These are phyloP conservation scores for Myotis davidii DNA, from an alignment of 2,113 vertebrate genomes.

Conservation along the genomic window DNA sequence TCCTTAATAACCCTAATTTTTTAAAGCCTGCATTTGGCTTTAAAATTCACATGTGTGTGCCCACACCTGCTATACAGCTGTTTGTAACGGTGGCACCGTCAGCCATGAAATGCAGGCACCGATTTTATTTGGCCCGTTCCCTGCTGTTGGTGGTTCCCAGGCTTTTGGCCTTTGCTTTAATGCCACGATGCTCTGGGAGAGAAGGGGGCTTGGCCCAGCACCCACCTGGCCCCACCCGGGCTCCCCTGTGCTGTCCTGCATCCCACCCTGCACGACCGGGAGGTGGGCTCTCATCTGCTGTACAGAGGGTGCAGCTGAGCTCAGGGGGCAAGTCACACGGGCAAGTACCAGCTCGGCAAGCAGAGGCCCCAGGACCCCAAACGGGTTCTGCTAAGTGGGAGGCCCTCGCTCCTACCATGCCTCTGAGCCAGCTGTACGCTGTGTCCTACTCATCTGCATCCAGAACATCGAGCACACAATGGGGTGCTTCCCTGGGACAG, in stretches of 20 bases:
- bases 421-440: neutral
- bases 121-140: too few relatives aligned
- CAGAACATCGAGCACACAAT: neutral
- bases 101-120: too few relatives aligned
- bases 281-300: too few relatives aligned
- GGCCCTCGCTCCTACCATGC: rapidly evolving
- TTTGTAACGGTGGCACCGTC: too few relatives aligned
- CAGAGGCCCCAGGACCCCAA: too few relatives aligned
- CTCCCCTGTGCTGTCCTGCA: rapidly evolving
- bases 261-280: rapidly evolving
- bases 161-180: neutral
- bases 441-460: neutral
- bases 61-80: too few relatives aligned
- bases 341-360: neutral
- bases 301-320: neutral
- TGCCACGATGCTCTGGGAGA: neutral
- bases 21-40: too few relatives aligned
- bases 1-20: too few relatives aligned
- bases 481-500: neutral
- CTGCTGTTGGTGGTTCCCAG: neutral
- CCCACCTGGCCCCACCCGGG: neutral
- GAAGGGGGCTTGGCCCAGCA: neutral
- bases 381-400: neutral
- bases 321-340: neutral
- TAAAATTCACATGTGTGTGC: too few relatives aligned